phyloP scores from a whole-genome alignment of 2,888 invertebrate genomes.

The Thereva nobilitata region DNA sequence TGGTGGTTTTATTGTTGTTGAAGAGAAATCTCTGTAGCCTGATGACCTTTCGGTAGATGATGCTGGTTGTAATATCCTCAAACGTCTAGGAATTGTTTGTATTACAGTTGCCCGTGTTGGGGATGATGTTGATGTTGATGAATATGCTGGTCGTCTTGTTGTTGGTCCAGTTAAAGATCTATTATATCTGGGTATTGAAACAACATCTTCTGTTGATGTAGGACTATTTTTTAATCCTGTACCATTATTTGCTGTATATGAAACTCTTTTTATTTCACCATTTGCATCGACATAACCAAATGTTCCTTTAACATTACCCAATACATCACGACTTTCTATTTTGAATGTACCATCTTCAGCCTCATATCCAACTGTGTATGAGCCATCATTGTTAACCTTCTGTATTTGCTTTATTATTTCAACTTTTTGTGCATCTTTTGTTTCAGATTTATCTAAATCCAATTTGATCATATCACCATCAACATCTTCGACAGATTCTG shows the following conservation, averaged over 20 bases:
- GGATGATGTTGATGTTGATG: conserved; percentile 57
- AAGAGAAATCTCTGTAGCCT: conserved; percentile 22
- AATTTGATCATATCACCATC: conserved; percentile 61
- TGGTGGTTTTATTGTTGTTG: conserved; percentile 26
- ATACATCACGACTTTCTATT: conserved; percentile 78
- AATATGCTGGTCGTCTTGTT: conserved; percentile 61
- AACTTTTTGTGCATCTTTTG: conserved; percentile 69
- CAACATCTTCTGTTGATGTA: conserved; percentile 51
- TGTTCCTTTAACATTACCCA: conserved; percentile 80
- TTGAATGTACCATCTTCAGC: conserved; percentile 85
- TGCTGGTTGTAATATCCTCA: conserved; percentile 56
- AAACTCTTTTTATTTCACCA: conserved; percentile 78
- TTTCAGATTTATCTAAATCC: conserved; percentile 61
- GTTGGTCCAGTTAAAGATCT: conserved; percentile 60
- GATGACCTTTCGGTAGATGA: conserved; percentile 40
- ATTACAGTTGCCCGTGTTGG: conserved; percentile 66
- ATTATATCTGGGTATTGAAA: conserved; percentile 52
- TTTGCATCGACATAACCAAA: conserved; percentile 79
- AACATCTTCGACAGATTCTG: conserved; percentile 47
- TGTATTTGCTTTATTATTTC: conserved; percentile 82
- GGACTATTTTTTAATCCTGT: conserved; percentile 56
- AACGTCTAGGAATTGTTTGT: conserved; percentile 66
- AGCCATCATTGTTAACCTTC: conserved; percentile 79
- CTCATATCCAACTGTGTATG: conserved; percentile 83
- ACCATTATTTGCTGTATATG: conserved; percentile 66